phyloP scores from a whole-genome alignment of 2,888 invertebrate genomes.

The Erebia aethiops region DNA sequence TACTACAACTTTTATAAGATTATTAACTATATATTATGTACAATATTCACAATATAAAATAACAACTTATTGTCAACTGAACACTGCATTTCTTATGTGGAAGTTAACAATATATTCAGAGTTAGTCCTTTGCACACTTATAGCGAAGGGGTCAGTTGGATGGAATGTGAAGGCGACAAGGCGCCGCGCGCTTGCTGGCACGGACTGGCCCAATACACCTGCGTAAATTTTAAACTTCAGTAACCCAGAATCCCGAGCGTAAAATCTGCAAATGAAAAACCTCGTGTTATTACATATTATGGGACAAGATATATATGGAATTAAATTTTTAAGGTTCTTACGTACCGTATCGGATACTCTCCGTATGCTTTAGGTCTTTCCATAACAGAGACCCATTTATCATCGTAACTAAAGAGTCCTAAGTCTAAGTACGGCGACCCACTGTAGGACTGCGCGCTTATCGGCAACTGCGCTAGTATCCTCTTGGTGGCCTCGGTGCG shows the following conservation, averaged over 20 bases:
- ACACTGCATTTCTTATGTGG: conserved; percentile 89
- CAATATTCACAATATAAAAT: conserved; percentile 15
- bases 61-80: conserved; percentile 56
- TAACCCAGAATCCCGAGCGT: conserved; percentile 90
- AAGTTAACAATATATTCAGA: conserved; percentile 97
- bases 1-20: neutral
- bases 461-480: conserved; percentile 94
- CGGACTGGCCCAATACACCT: conserved; percentile 88
- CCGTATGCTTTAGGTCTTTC: conserved; percentile 97
- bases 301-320: neutral
- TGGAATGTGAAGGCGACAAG: conserved; percentile 98
- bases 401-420: conserved; percentile 96
- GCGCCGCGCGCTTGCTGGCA: conserved; percentile 87
- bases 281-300: neutral
- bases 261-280: conserved; percentile 83
- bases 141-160: conserved; percentile 97
- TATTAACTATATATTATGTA: neutral
- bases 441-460: conserved; percentile 96
- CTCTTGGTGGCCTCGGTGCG: conserved; percentile 94
- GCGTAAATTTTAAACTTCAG: conserved; percentile 95
- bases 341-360: conserved; percentile 94
- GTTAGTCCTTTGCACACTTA: conserved; percentile 96
- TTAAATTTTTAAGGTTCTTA: neutral
- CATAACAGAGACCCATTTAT: conserved; percentile 97
- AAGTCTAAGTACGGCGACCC: conserved; percentile 96